Conservation (phyloP, 2,113 vertebrate genomes). For the Halichoerus grypus region DNA sequence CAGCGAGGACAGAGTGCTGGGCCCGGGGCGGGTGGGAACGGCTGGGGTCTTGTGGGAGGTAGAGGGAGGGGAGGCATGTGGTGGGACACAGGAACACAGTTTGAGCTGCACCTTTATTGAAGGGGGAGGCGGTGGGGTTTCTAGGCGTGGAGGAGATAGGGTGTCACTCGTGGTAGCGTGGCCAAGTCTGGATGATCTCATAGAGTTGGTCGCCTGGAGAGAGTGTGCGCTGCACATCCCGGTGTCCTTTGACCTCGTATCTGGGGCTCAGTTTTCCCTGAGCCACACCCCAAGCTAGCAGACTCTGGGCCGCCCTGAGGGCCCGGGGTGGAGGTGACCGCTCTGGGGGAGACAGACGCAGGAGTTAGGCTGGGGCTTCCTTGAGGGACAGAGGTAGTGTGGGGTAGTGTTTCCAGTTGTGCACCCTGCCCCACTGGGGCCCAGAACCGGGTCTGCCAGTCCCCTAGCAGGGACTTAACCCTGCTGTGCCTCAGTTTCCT, state of each 20-base stretch:
- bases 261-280: not conserved
- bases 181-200: not conserved
- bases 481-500: not conserved
- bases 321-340: not conserved
- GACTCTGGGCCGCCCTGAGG: slow-evolving; percentile 22
- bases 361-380: not conserved
- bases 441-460: not conserved
- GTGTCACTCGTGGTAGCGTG: not conserved
- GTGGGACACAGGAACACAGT: accelerated
- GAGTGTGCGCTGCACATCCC: not conserved
- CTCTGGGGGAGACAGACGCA: slow-evolving; percentile 35
- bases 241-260: slow-evolving; percentile 72
- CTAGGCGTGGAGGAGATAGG: accelerated
- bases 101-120: slow-evolving; percentile 50
- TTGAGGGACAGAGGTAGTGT: not conserved
- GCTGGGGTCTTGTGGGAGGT: not conserved
- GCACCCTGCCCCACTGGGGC: not conserved
- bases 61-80: accelerated
- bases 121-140: not conserved
- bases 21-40: accelerated
- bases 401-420: not conserved
- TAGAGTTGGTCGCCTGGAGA: slow-evolving; percentile 73
- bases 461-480: not conserved
- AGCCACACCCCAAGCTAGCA: slow-evolving; percentile 19
- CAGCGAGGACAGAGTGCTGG: not conserved